phyloP scores from a whole-genome alignment of 2,888 invertebrate genomes.

The Drosophila buzzatii region DNA sequence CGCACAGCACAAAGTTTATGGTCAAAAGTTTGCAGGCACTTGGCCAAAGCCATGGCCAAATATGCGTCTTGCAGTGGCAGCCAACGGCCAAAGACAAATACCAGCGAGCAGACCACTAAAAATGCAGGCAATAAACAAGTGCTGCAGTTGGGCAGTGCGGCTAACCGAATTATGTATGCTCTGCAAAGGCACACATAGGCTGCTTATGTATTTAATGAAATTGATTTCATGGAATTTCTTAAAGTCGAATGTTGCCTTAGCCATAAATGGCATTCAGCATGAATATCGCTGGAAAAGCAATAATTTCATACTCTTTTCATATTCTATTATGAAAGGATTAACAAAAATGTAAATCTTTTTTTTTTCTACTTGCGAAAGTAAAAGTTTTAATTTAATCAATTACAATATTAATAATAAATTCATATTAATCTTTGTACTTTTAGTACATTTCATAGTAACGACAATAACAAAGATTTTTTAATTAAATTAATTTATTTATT shows the following conservation, averaged over 20 bases:
- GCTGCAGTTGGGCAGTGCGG: not conserved
- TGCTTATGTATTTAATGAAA: not conserved
- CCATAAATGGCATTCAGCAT: not conserved
- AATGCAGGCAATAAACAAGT: conserved; percentile 25
- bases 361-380: too few species aligned
- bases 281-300: too few species aligned
- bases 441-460: too few species aligned
- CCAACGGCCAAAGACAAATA: conserved; percentile 35
- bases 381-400: too few species aligned
- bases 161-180: conserved; percentile 12
- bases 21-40: conserved; percentile 54
- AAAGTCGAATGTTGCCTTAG: too few species aligned
- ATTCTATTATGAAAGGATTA: too few species aligned
- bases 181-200: not conserved
- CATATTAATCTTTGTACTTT: too few species aligned
- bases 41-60: conserved; percentile 71
- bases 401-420: too few species aligned
- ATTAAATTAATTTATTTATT: too few species aligned
- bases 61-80: conserved; percentile 34
- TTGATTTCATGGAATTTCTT: not conserved
- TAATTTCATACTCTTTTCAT: too few species aligned
- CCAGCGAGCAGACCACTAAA: conserved; percentile 6
- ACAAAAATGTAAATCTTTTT: too few species aligned
- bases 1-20: conserved; percentile 52
- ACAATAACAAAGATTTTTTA: too few species aligned